phyloP scores from a whole-genome alignment of 2,888 invertebrate species.

The Lycophotia porphyrea region DNA sequence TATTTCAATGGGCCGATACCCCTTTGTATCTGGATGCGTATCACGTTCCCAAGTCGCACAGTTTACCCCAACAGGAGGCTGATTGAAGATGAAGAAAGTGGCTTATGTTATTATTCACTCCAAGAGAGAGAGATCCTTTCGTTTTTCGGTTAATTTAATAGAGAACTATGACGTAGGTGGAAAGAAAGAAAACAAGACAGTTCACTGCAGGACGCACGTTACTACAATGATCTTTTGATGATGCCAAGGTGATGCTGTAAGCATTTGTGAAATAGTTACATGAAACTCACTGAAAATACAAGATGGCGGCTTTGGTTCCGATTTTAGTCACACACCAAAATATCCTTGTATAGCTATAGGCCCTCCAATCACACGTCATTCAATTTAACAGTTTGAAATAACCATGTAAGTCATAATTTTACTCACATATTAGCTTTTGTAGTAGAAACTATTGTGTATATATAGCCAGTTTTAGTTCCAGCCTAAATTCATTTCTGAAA shows the following conservation, averaged over 20 bases:
- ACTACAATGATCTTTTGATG: background rate
- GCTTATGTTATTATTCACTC: constrained; percentile 61
- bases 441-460: constrained; percentile 10
- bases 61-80: constrained; percentile 70
- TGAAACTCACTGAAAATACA: background rate
- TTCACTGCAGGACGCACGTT: background rate
- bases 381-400: background rate
- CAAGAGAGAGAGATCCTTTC: constrained; percentile 33
- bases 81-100: constrained; percentile 73
- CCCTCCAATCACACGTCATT: background rate
- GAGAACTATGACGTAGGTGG: constrained; percentile 14
- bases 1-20: constrained; percentile 61
- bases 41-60: constrained; percentile 72
- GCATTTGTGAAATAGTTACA: background rate
- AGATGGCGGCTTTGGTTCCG: background rate
- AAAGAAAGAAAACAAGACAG: background rate
- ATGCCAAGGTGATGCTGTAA: background rate
- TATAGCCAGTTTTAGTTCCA: constrained; percentile 2
- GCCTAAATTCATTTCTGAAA: constrained; percentile 19
- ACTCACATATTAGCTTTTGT: background rate
- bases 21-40: constrained; percentile 68
- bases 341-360: background rate
- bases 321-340: background rate
- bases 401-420: background rate
- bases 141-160: constrained; percentile 59